phyloP scores from a whole-genome alignment of 2,113 vertebrate species.

The Phalacrocorax aristotelis region DNA sequence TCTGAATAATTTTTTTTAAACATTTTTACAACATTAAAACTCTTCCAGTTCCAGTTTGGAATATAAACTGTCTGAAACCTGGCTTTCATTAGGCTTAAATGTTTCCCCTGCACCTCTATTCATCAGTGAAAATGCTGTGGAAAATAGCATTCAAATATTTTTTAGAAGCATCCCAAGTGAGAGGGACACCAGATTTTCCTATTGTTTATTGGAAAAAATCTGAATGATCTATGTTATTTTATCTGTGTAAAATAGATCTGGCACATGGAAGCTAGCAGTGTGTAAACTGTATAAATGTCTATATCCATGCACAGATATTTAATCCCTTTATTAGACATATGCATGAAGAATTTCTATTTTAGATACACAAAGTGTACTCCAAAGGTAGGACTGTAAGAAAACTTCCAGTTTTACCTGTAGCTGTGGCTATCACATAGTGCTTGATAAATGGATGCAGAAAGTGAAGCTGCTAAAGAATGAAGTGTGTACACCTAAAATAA shows the following conservation, averaged over 20 bases:
- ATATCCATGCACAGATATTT: background rate
- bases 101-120: background rate
- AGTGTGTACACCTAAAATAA: constrained; percentile 86
- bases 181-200: background rate
- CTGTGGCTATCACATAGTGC: constrained; percentile 98
- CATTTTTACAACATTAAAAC: background rate
- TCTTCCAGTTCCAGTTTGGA: background rate
- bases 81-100: background rate
- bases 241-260: background rate
- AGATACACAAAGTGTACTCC: background rate
- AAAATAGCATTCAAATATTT: background rate
- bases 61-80: background rate
- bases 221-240: background rate
- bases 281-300: background rate
- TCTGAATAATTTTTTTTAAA: background rate
- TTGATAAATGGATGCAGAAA: constrained; percentile 98
- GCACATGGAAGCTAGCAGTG: background rate
- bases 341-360: background rate
- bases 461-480: constrained; percentile 94
- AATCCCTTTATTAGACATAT: background rate
- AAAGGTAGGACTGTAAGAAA: background rate
- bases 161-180: background rate
- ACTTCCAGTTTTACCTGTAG: constrained; percentile 85
- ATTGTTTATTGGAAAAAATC: background rate
- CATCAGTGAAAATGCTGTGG: background rate